Evolutionary conservation across 1,140 invertebrate genomes (phyloP).

Genomic region (Bombyx mori): ASM3026992v2 NC_085113.1:6299001-6299500

Average conservation of each 20-base stretch:
- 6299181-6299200: slow-evolving; percentile 53
- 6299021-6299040: slow-evolving; percentile 59
- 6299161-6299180: slow-evolving; percentile 37
- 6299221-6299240: slow-evolving; percentile 58
- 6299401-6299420: slow-evolving; percentile 47
- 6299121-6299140: slow-evolving; percentile 55
- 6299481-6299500: slow-evolving; percentile 58
- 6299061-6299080: slow-evolving; percentile 52
- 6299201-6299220: slow-evolving; percentile 49
- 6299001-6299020: slow-evolving; percentile 53
- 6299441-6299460: slow-evolving; percentile 41
- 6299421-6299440: slow-evolving; percentile 48
- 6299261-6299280: slow-evolving; percentile 58
- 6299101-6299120: slow-evolving; percentile 44
- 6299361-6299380: slow-evolving; percentile 48
- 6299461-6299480: slow-evolving; percentile 30
- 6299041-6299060: slow-evolving; percentile 62
- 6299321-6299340: slow-evolving; percentile 57
- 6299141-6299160: slow-evolving; percentile 52
- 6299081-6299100: slow-evolving; percentile 43
- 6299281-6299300: slow-evolving; percentile 48
- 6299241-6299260: slow-evolving; percentile 46
- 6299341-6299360: slow-evolving; percentile 60
- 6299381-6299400: slow-evolving; percentile 44
- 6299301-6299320: slow-evolving; percentile 41